Base-by-base conservation (phyloP, 2,113 vertebrate genomes). In the Halichoerus grypus region DNA sequence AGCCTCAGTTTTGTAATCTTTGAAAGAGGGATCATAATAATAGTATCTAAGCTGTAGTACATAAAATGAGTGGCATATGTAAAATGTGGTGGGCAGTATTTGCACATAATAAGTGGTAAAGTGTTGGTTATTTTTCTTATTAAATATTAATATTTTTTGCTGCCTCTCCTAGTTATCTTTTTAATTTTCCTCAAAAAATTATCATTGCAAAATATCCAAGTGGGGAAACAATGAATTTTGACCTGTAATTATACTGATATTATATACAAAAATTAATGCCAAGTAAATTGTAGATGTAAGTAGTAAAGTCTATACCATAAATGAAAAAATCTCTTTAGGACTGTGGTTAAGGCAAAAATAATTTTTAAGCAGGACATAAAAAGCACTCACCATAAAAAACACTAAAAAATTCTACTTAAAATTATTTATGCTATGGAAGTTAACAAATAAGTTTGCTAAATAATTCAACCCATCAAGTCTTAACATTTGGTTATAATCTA, bases 261-360 rank as follows among this genome's bases (percentile, higher is more conserved):
- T 63, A 83, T 11, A 91, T 0, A 53, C 1, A 77, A 83, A 91
- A 96, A 57, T 95, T 87, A 96, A 84, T 93, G 81, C 26, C 57
- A 85, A n/a, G 28, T 86, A 89, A 93, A 85, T 79, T 82, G 2
- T 65, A 83, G 33, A n/a, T 67, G 26, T 49, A 93, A 76, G 85
- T 71, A 76, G 14, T 77, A 67, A 86, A 67, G 53, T 55, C 82
- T 80, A 53, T 19, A 63, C 53, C 94, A 49, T 76, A 88, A 77
- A 88, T 76, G 49, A 87, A 86, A 55, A 67, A 49, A 42, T 1
- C 13, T 33, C 33, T 61, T 91, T 5, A 83, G 18, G 19, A n/a
- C 28, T 39, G 4, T 46, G 31, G 39, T 49, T 63, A 74, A 93
- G 67, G 55, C 8, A 24, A 94, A 91, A 94, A 89, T 1, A 16